These are phyloP conservation scores for Micromesistius poutassou DNA, from an alignment of 2,797 vertebrate species.

Conservation along the genomic window DNA sequence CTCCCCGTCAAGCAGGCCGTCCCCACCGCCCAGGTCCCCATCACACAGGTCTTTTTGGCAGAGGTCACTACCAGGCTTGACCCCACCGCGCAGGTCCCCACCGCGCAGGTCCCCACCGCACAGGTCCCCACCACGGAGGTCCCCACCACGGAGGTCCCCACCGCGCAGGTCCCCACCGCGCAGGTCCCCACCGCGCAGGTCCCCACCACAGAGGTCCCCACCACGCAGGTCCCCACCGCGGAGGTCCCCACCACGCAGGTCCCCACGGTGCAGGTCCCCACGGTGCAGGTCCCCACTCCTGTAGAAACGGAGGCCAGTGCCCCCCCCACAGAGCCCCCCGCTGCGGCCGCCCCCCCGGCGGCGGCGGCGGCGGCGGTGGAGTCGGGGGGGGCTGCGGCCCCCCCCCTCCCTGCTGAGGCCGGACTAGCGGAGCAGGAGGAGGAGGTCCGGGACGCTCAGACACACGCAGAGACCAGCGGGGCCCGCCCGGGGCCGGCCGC, in stretches of 20 bases:
- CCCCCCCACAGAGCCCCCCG: neutral
- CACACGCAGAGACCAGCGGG: constrained; percentile 6
- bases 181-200: neutral
- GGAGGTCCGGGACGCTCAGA: constrained; percentile 6
- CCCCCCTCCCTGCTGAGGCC: neutral
- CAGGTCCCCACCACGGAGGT: neutral
- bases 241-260: neutral
- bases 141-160: neutral
- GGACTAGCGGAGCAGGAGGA: constrained; percentile 28
- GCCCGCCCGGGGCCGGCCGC: constrained; percentile 5
- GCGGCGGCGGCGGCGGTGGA: constrained; percentile 32
- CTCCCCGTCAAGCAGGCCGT: neutral
- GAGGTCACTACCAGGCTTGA: too few species aligned
- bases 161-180: neutral
- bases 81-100: neutral
- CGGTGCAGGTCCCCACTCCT: neutral
- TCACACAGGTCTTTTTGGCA: neutral
- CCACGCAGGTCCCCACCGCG: neutral
- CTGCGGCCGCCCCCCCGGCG: constrained; percentile 9
- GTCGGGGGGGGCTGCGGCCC: constrained; percentile 23
- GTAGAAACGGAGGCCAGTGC: neutral
- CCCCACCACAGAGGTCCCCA: neutral
- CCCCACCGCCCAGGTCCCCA: neutral
- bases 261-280: too few species aligned
- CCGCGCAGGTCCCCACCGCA: neutral